Percentiles rank a stretch among this genome's conserved stretches.
Conservation (phyloP, 1,140 invertebrate genomes). For the Aculops lycopersici region DNA sequence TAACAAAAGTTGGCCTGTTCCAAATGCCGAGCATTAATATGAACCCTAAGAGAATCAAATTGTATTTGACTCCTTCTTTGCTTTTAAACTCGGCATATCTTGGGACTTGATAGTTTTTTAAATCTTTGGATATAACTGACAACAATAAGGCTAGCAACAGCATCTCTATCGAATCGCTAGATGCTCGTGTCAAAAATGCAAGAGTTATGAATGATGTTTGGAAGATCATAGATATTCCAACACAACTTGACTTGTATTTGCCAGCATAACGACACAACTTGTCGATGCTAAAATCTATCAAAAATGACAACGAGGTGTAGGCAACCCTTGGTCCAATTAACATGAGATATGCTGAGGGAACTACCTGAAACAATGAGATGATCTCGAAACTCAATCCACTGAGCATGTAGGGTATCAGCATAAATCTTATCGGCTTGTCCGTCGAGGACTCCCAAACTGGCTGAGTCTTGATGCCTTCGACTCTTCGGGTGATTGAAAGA, state of each 20-base stretch:
- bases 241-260: neutral
- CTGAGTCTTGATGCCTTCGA: constrained; percentile 38
- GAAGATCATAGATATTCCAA: neutral
- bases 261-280: neutral
- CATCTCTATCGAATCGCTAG: neutral
- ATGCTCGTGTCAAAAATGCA: neutral
- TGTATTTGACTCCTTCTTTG: neutral
- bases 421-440: constrained; percentile 43
- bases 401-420: constrained; percentile 35
- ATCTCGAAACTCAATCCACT: constrained; percentile 32
- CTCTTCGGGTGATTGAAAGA: constrained; percentile 65
- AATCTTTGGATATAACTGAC: neutral
- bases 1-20: neutral
- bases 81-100: neutral
- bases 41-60: neutral
- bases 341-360: neutral
- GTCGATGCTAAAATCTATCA: neutral
- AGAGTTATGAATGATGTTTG: neutral
- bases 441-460: constrained; percentile 62
- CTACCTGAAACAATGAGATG: constrained; percentile 14
- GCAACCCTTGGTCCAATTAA: neutral
- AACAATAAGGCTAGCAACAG: neutral
- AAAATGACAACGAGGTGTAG: neutral
- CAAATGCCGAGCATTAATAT: neutral
- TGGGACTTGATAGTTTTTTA: neutral